Evolutionary conservation across 2,888 invertebrate species (phyloP).

Genomic region (Eulithis prunata): DNA sequence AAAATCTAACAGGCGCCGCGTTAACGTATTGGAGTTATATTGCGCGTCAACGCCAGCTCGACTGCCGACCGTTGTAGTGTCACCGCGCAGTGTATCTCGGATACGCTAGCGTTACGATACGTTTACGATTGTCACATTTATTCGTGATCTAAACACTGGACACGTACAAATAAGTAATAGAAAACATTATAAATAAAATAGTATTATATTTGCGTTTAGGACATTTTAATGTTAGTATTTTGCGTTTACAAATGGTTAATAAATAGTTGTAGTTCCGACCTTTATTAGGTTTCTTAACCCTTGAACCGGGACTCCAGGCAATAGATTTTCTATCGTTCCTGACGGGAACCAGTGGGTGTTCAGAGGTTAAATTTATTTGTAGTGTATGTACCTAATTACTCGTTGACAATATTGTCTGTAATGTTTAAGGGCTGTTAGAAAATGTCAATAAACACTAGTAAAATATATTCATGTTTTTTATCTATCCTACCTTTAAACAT

Average conservation of each 20-base stretch:
- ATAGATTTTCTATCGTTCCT: constrained; percentile 1
- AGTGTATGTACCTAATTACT: neutral
- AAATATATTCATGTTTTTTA: constrained; percentile 45
- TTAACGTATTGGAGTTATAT: no score
- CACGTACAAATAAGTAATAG: constrained; percentile 10
- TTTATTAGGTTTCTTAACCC: constrained; percentile 2
- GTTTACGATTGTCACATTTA: no score
- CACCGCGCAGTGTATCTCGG: no score
- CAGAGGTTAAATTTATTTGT: neutral
- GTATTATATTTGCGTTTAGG: constrained; percentile 13
- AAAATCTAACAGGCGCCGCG: no score
- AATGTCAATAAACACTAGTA: constrained; percentile 43
- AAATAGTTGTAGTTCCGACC: constrained; percentile 4
- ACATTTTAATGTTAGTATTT: constrained; percentile 7
- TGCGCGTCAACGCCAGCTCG: no score
- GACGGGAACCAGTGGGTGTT: neutral
- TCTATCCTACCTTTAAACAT: neutral
- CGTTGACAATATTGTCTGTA: constrained; percentile 26
- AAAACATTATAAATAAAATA: constrained; percentile 6
- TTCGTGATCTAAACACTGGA: neutral
- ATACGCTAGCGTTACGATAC: no score
- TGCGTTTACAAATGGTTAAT: constrained; percentile 6
- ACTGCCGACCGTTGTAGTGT: no score
- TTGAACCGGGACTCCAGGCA: neutral
- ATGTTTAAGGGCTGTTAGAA: constrained; percentile 60